Evolutionary conservation across 1,140 invertebrate species (phyloP).

Genomic region (Apocrypta bakeri): DNA sequence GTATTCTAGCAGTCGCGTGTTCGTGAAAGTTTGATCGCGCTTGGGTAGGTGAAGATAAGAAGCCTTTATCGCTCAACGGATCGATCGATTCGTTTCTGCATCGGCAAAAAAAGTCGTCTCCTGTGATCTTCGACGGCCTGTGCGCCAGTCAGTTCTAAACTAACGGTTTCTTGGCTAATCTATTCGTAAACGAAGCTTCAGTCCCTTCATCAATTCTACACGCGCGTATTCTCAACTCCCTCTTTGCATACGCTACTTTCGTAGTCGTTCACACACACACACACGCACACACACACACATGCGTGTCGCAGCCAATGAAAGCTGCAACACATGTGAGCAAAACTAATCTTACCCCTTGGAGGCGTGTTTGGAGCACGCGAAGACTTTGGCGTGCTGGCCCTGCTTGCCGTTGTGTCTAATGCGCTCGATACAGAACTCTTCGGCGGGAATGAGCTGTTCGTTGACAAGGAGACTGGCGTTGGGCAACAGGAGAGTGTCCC

Average conservation of each 20-base stretch:
- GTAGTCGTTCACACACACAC: no score
- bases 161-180: not conserved
- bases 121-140: not conserved
- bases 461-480: constrained; percentile 72
- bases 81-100: not conserved
- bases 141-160: no score
- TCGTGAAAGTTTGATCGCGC: constrained; percentile 2
- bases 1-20: not conserved
- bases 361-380: constrained; percentile 78
- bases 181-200: not conserved
- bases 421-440: constrained; percentile 79
- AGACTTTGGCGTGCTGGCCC: constrained; percentile 74
- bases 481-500: constrained; percentile 67
- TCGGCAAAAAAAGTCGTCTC: not conserved
- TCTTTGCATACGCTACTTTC: not conserved
- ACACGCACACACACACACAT: not conserved
- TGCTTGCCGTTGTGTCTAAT: constrained; percentile 65
- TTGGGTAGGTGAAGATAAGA: not conserved
- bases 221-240: not conserved
- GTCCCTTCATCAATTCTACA: not conserved
- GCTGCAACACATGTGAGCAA: not conserved
- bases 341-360: constrained; percentile 60
- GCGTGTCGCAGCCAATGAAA: not conserved
- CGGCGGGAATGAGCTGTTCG: constrained; percentile 72
- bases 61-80: not conserved